These are phyloP conservation scores for Naso thynnoides DNA, from an alignment of 2,797 vertebrate species.

Conservation along the genomic window DNA sequence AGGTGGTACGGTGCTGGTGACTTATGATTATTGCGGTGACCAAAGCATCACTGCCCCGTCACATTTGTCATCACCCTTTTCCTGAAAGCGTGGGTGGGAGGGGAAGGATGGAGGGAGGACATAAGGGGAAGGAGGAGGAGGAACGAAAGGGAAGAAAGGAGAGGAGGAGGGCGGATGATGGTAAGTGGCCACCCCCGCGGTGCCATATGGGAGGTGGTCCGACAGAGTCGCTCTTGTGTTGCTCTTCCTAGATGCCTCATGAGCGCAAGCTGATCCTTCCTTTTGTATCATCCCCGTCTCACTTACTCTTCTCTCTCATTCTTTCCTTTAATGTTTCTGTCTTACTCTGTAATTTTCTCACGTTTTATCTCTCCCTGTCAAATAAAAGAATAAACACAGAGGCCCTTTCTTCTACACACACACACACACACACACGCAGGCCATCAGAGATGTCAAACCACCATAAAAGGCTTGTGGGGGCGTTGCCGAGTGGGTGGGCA, in stretches of 20 bases:
- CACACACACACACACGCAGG: slow-evolving; percentile 8
- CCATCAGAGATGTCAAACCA: slow-evolving; percentile 38
- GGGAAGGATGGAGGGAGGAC: slow-evolving; percentile 60
- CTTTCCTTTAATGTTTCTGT: slow-evolving; percentile 24
- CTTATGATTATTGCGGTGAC: slow-evolving; percentile 76
- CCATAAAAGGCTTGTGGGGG: slow-evolving; percentile 73
- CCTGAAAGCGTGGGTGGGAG: slow-evolving; percentile 75
- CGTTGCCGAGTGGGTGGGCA: slow-evolving; percentile 66
- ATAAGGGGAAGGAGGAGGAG: slow-evolving; percentile 54
- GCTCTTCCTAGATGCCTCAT: slow-evolving; percentile 43
- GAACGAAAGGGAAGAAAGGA: slow-evolving; percentile 50
- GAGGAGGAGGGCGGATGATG: slow-evolving; percentile 56
- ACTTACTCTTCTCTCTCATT: slow-evolving; percentile 23
- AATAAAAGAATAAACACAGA: slow-evolving; percentile 20
- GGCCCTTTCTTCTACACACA: neutral
- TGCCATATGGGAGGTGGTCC: slow-evolving; percentile 82
- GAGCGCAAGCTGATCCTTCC: slow-evolving; percentile 70
- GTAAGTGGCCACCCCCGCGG: slow-evolving; percentile 67
- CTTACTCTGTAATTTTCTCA: slow-evolving; percentile 31
- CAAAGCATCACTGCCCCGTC: slow-evolving; percentile 70
- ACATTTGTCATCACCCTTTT: slow-evolving; percentile 74
- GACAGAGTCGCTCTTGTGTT: slow-evolving; percentile 62
- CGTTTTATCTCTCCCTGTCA: slow-evolving; percentile 10
- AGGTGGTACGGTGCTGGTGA: slow-evolving; percentile 72
- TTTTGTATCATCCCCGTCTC: slow-evolving; percentile 46